Conservation (phyloP, 2,113 vertebrate genomes). For the Strix aluco region DNA sequence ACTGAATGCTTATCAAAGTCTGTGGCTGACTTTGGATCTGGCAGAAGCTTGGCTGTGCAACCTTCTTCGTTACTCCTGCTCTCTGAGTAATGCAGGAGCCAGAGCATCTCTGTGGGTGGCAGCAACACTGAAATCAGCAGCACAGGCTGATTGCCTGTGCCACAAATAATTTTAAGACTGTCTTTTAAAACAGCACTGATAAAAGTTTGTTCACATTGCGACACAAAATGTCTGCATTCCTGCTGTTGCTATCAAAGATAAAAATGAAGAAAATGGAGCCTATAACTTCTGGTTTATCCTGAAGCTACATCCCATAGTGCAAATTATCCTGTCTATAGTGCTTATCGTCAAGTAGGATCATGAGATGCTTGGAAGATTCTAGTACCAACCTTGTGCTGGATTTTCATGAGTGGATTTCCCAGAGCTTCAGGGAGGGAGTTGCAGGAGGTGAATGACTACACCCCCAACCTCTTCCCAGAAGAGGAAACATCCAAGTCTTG, state of each 20-base stretch:
- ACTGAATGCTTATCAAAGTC: neutral
- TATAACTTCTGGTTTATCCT: neutral
- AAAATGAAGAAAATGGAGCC: neutral
- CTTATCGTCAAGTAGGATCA: accelerated
- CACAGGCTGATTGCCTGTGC: neutral
- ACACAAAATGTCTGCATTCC: neutral
- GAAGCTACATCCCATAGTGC: neutral
- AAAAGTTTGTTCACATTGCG: neutral
- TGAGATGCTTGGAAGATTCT: neutral
- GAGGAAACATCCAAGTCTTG: neutral
- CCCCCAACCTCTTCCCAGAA: neutral
- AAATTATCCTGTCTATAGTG: neutral
- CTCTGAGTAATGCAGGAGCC: neutral
- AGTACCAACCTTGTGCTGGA: neutral
- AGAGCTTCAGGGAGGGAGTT: neutral
- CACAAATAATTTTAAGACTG: neutral
- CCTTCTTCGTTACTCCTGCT: neutral
- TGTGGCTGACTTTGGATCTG: neutral
- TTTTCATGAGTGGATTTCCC: neutral
- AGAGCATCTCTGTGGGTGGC: neutral
- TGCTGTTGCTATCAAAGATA: neutral
- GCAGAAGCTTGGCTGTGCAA: neutral
- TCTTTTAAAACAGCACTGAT: neutral
- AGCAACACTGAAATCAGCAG: neutral
- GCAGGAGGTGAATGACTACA: accelerated